Evolutionary conservation across 1,140 invertebrate species (phyloP).

Genomic region (Tetraneura akinire): DNA sequence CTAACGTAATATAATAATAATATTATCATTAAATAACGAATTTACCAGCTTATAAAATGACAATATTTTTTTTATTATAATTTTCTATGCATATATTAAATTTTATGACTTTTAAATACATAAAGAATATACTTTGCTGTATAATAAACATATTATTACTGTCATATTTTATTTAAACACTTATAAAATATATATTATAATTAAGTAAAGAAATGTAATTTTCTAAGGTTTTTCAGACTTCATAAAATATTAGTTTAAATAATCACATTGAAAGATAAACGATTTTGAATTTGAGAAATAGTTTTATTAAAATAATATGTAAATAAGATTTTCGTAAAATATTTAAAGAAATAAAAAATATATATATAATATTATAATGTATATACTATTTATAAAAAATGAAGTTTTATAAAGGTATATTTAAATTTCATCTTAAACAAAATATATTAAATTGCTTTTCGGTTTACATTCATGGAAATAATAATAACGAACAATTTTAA

Average conservation of each 20-base stretch:
- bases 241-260: background rate
- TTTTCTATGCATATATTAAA: conserved; percentile 26
- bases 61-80: conserved; percentile 2
- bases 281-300: background rate
- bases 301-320: background rate
- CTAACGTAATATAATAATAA: no score
- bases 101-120: background rate
- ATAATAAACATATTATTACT: conserved; percentile 29
- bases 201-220: background rate
- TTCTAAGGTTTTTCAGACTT: background rate
- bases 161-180: background rate
- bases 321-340: conserved; percentile 3
- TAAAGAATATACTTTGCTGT: background rate
- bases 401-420: no score
- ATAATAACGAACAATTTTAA: background rate
- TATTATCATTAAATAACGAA: no score
- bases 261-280: background rate
- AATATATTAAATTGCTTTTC: background rate
- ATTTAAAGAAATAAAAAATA: no score
- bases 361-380: no score
- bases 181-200: background rate
- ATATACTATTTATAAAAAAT: background rate
- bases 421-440: background rate
- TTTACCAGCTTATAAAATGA: no score
- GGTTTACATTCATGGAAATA: background rate